Conservation (phyloP, 1,140 invertebrate genomes). For the Macrosteles quadrilineatus region DNA sequence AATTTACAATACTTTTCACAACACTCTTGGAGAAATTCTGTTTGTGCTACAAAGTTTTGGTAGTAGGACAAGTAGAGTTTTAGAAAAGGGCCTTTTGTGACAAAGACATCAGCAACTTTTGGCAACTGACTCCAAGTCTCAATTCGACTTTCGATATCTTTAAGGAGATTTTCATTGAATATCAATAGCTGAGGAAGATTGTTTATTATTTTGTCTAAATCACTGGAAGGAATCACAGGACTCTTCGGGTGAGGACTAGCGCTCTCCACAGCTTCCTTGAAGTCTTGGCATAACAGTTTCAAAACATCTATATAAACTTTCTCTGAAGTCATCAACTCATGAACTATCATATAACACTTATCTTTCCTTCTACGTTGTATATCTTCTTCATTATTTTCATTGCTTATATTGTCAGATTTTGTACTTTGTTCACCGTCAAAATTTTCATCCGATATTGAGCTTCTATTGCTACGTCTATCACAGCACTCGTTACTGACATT, state of each 20-base stretch:
- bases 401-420: conserved; percentile 19
- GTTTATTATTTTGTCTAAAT: conserved; percentile 60
- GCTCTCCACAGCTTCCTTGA: conserved; percentile 57
- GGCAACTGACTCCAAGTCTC: conserved; percentile 60
- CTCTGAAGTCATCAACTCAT: conserved; percentile 71
- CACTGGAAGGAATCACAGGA: conserved; percentile 55
- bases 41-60: conserved; percentile 67
- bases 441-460: conserved; percentile 32
- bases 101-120: conserved; percentile 72
- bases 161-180: conserved; percentile 66
- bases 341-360: conserved; percentile 60
- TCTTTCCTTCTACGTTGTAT: conserved; percentile 47
- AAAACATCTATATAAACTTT: conserved; percentile 69
- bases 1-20: conserved; percentile 64
- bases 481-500: neutral
- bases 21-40: conserved; percentile 61
- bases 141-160: conserved; percentile 64
- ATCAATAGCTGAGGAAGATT: conserved; percentile 59
- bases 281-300: conserved; percentile 68
- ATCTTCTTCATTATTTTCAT: conserved; percentile 35
- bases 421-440: conserved; percentile 23
- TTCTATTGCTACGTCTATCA: conserved; percentile 31
- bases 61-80: conserved; percentile 75
- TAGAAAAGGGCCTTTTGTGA: conserved; percentile 73
- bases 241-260: conserved; percentile 50